Evolutionary conservation across 2,888 invertebrate genomes (phyloP), one percentile per base, ranked within the genome.

Genomic region (Cremastobaeus sp.): DNA sequence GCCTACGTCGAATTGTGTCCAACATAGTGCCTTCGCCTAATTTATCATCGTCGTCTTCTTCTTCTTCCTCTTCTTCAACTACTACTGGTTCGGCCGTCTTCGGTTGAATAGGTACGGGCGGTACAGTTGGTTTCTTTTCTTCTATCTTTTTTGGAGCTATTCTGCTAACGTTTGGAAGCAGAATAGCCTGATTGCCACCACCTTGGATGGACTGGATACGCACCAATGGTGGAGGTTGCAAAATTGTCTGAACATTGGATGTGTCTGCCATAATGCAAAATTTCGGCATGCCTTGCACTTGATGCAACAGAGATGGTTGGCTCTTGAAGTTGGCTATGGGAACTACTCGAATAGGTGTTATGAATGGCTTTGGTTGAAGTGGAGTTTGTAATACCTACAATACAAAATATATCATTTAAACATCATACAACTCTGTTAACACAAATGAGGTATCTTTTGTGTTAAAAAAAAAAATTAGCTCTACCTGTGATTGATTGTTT

Each of bases 251-350:
- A 2, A 66, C 28, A 8, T 66, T 73, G 0, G 64, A 25, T 34
- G 78, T 79, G 34, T 86, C 83, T 1, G 86, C 78, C 65, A 86
- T 82, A 1, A 86, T 82, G 50, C 86, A 86, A 60, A 85, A 87
- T 54, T 82, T 84, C 18, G 87, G 87, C 54, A 86, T 78, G 12
- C 85, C 86, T 47, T 86, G 85, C 1, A 79, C 83, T 39, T 83
- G 83, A 55, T 86, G 85, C 12, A 84, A 68, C 9, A 85, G 62
- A 1, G 87, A 85, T 1, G 87, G 85, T 43, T 83, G 79, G 0
- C 83, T 81, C 47, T 85, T 85, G 25, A 86, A 76, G 41, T 83
- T 83, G 2, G 84, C 81, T 50, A 87, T 86, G 14, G 86, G 86
- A 9, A 86, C 82, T 2, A 86, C 82, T 2, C 85, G 83, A 28